Evolutionary conservation across 2,888 invertebrate species (phyloP), one percentile per base, ranked within the genome.

Genomic region (Nycteola revayana): DNA sequence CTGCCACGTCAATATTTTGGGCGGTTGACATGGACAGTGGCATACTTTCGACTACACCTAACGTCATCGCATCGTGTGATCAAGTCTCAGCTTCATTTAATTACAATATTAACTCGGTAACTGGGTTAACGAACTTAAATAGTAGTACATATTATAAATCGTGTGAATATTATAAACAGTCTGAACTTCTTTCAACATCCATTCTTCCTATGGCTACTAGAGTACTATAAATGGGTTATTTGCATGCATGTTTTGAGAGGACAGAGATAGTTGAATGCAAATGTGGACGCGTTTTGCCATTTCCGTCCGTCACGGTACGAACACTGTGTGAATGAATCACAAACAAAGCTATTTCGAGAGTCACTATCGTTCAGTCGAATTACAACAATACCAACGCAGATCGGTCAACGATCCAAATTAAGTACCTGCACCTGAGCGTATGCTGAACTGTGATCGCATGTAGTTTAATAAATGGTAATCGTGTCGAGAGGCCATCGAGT

Each of bases 71-170:
- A 50, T 60, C 61, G 59, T 64, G 63, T 66, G 64, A 72, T 69
- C 49, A 63, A 58, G 60, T 56, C 58, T 50, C 64, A 58, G 66
- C 63, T 60, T 69, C 66, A 60, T 66, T 79, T 78, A 76, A 83
- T 83, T 79, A 75, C 62, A 73, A 83, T 69, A 71, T 69, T 70
- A 82, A 71, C 66, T 66, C 75, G 75, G 77, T 77, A 85, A 86
- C 79, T 84, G 58, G 86, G 87, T 77, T 86, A 90, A 90, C 82
- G 85, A 76, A 91, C 88, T 77, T 74, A 65, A n/a, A n/a, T 2
- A 65, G 60, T 64, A 60, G 64, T 65, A 18, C 18, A 5, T 6
- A 61, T 69, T 66, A 60, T 62, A 66, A 56, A 72, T 73, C 79
- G 83, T 86, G 87, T 68, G 86, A 85, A 84, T 69, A 73, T 66